Conservation (phyloP, 1,140 invertebrate species). For the Scaptomyza pallida region DNA sequence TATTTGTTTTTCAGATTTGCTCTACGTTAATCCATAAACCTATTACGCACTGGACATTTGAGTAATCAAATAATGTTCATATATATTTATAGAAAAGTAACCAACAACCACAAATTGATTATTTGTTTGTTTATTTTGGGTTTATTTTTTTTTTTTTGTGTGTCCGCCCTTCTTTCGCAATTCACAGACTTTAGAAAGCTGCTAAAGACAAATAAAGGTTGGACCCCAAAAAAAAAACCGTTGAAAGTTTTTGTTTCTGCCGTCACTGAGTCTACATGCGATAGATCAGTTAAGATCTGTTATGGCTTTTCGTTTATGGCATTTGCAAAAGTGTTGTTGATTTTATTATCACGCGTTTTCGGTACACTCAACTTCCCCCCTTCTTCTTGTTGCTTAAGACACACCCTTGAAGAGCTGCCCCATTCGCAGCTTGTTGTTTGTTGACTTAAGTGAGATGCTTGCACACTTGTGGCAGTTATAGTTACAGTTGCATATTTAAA, state of each 20-base stretch:
- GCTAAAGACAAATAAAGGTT: constrained; percentile 78
- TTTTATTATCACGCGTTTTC: too few relatives aligned
- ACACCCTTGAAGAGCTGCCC: not conserved
- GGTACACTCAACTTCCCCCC: too few relatives aligned
- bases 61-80: constrained; percentile 9
- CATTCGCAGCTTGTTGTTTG: not conserved
- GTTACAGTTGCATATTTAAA: constrained; percentile 33
- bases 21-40: constrained; percentile 30
- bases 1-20: constrained; percentile 50
- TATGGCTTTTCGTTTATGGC: too few relatives aligned
- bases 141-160: too few relatives aligned
- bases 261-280: not conserved
- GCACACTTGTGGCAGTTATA: constrained; percentile 14
- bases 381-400: not conserved
- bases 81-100: not conserved
- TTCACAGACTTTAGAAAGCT: constrained; percentile 71
- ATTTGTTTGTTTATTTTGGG: constrained; percentile 30
- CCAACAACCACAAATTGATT: constrained; percentile 14
- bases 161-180: constrained; percentile 64
- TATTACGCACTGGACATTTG: constrained; percentile 26
- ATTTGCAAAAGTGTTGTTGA: too few relatives aligned
- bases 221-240: constrained; percentile 14
- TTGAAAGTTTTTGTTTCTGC: constrained; percentile 51
- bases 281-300: constrained; percentile 26
- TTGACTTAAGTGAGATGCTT: constrained; percentile 22